These are phyloP conservation scores for Archegozetes longisetosus DNA, from an alignment of 1,140 invertebrate species.

Conservation along the genomic window DNA sequence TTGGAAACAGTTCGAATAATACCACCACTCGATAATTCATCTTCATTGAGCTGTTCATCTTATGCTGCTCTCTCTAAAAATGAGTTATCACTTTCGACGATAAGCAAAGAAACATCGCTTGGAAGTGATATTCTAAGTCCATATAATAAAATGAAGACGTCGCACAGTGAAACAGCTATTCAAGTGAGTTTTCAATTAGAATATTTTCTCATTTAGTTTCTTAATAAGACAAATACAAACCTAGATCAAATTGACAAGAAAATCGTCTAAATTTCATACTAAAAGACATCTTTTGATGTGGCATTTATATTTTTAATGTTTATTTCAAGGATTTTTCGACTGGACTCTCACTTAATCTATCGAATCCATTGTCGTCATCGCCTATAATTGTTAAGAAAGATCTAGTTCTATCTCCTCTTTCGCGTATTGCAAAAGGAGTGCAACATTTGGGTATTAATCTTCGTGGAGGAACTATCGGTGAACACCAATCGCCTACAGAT, in stretches of 20 bases:
- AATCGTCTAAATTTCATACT: no score
- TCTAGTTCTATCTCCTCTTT: conserved; percentile 23
- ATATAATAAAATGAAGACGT: conserved; percentile 47
- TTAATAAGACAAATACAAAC: no score
- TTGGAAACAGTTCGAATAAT: conserved; percentile 29
- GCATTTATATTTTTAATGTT: no score
- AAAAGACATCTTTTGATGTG: no score
- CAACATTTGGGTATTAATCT: conserved; percentile 60
- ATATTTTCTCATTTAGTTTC: no score
- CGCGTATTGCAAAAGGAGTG: conserved; percentile 35
- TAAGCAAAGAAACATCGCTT: not conserved
- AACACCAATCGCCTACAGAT: no score
- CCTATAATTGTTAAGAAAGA: conserved; percentile 23
- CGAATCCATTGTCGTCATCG: conserved; percentile 17
- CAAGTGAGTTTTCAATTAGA: conserved; percentile 31
- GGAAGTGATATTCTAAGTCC: not conserved
- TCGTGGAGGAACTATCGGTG: not conserved
- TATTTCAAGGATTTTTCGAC: not conserved
- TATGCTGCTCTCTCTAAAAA: not conserved
- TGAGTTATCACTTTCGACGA: not conserved
- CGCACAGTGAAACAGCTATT: conserved; percentile 58
- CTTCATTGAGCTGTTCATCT: conserved; percentile 15
- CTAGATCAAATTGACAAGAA: no score
- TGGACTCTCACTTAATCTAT: conserved; percentile 22
- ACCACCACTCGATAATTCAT: not conserved